phyloP scores from a whole-genome alignment of 2,888 invertebrate genomes.

The Phoenoteleia sp. region DNA sequence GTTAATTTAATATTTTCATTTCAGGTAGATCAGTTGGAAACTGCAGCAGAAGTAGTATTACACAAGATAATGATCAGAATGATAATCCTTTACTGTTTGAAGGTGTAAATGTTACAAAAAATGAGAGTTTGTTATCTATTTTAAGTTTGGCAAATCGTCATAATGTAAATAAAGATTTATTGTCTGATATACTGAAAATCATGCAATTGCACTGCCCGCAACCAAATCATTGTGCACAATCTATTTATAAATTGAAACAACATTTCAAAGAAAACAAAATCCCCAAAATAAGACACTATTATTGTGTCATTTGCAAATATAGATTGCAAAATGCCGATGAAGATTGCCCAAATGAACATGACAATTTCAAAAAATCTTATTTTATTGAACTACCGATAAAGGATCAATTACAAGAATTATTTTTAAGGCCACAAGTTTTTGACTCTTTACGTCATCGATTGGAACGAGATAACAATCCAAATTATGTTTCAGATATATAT shows the following conservation, averaged over 20 bases:
- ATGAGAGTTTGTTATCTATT: too few relatives aligned
- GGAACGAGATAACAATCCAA: slow-evolving; percentile 25
- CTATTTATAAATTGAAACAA: slow-evolving; percentile 51
- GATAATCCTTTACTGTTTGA: too few relatives aligned
- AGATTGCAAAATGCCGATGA: neutral
- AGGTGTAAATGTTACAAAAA: too few relatives aligned
- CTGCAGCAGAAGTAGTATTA: too few relatives aligned
- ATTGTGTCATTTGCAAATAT: slow-evolving; percentile 21
- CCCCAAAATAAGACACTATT: slow-evolving; percentile 43
- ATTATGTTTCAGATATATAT: slow-evolving; percentile 45
- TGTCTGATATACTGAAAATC: too few relatives aligned
- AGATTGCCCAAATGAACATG: slow-evolving; percentile 7
- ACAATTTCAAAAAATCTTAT: slow-evolving; percentile 11
- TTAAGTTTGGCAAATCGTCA: too few relatives aligned
- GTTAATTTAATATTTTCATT: too few relatives aligned
- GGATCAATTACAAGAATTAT: slow-evolving; percentile 39
- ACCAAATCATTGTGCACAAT: slow-evolving; percentile 37
- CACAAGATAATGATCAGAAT: too few relatives aligned
- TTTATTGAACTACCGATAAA: slow-evolving; percentile 49
- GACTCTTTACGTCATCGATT: slow-evolving; percentile 65
- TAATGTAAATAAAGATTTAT: too few relatives aligned
- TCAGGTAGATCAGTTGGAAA: too few relatives aligned
- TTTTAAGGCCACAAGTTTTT: slow-evolving; percentile 35
- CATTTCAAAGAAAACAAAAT: slow-evolving; percentile 12
- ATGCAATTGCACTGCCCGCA: slow-evolving; percentile 42